Conservation (phyloP, 1,140 invertebrate genomes). For the Eriosoma lanigerum region DNA sequence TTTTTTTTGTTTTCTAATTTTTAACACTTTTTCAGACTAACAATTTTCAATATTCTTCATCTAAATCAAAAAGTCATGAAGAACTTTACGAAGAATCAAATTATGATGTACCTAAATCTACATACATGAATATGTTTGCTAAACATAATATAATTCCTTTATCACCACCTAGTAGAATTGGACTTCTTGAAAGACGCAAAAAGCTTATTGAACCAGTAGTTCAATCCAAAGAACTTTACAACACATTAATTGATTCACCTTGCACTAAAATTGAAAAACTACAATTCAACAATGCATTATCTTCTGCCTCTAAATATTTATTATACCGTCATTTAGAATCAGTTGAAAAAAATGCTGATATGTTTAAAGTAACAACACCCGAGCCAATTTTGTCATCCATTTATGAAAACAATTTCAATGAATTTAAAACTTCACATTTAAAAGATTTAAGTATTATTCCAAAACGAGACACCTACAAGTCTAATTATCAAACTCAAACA, state of each 20-base stretch:
- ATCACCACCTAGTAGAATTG: conserved; percentile 1
- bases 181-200: conserved; percentile 6
- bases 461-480: background rate
- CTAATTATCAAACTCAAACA: background rate
- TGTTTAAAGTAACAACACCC: background rate
- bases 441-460: background rate
- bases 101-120: background rate
- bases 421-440: background rate
- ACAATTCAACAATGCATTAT: conserved; percentile 37
- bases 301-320: conserved; percentile 38
- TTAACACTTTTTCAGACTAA: conserved; percentile 20
- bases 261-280: conserved; percentile 43
- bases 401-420: background rate
- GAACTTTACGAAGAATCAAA: conserved; percentile 8
- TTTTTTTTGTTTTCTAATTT: too few species aligned
- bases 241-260: conserved; percentile 40
- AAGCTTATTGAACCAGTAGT: background rate
- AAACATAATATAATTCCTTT: conserved; percentile 37
- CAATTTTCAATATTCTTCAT: conserved; percentile 28
- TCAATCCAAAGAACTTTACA: conserved; percentile 38
- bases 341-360: conserved; percentile 10
- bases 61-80: conserved; percentile 44
- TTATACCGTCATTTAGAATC: conserved; percentile 40
- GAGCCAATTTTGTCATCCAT: background rate
- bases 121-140: conserved; percentile 15